Percentiles rank a stretch among this genome's conserved stretches.
These are phyloP conservation scores for Varroa destructor DNA, from an alignment of 1,140 invertebrate genomes.

Conservation along the genomic window DNA sequence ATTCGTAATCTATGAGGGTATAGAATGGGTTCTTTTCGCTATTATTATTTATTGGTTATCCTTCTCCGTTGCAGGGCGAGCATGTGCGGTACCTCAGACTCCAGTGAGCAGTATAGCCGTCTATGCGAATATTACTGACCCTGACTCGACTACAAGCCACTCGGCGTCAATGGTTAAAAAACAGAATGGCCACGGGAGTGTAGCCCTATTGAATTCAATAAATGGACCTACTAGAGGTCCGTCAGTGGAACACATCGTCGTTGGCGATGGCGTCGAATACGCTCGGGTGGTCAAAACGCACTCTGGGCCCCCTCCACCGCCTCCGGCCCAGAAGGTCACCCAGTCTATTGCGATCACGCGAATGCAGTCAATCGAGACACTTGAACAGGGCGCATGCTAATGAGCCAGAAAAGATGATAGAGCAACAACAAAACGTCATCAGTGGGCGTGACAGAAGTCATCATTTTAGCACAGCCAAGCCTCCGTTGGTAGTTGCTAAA, in stretches of 20 bases:
- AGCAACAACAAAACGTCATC: no score
- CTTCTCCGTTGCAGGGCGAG: not conserved
- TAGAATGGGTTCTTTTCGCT: not conserved
- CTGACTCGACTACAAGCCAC: not conserved
- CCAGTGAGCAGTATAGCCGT: conserved; percentile 12
- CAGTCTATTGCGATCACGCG: conserved; percentile 1
- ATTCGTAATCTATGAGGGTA: no score
- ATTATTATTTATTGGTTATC: not conserved
- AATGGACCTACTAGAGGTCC: not conserved
- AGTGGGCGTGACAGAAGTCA: no score
- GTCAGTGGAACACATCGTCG: conserved; percentile 19
- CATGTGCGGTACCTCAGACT: conserved; percentile 14
- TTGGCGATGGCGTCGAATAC: conserved; percentile 25
- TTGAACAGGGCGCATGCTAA: conserved; percentile 14
- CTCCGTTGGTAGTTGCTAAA: no score
- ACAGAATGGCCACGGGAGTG: no score
- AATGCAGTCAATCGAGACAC: conserved; percentile 12
- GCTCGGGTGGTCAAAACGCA: conserved; percentile 18
- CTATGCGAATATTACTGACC: conserved; percentile 9
- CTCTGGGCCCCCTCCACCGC: not conserved
- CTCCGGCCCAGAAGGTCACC: not conserved
- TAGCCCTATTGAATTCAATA: no score
- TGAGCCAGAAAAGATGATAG: no score
- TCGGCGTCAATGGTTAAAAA: no score
- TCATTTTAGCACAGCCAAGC: no score